Evolutionary conservation across 2,113 vertebrate species (phyloP).

Genomic region (Alligator sinensis): DNA sequence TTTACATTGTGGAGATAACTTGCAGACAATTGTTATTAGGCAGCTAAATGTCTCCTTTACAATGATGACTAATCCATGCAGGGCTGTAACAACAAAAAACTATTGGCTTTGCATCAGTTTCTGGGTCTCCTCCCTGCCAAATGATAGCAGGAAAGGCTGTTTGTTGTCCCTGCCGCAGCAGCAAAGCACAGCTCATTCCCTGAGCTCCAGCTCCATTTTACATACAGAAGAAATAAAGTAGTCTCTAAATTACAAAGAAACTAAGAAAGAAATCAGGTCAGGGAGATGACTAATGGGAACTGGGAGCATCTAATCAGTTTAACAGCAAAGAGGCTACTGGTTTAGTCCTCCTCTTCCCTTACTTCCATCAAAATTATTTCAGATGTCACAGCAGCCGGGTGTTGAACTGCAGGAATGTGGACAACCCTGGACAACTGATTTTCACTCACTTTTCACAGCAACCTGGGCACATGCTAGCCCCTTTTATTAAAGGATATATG

Average conservation of each 20-base stretch:
- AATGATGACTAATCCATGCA: constrained; percentile 51
- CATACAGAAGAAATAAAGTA: neutral
- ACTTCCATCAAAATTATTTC: constrained; percentile 9
- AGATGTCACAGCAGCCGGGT: neutral
- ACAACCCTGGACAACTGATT: constrained; percentile 52
- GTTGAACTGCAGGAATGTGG: neutral
- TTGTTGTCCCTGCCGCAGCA: neutral
- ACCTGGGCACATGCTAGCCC: neutral
- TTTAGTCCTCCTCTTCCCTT: neutral
- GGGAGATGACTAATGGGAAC: neutral
- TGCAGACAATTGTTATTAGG: constrained; percentile 31
- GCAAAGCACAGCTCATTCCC: neutral
- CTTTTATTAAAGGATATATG: constrained; percentile 43
- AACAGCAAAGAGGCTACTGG: neutral
- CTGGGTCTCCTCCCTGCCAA: constrained; percentile 14
- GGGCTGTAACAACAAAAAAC: constrained; percentile 41
- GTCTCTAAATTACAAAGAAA: neutral
- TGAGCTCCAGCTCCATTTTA: neutral
- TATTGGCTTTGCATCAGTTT: constrained; percentile 33
- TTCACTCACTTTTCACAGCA: neutral
- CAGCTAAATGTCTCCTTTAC: constrained; percentile 48
- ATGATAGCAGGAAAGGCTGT: neutral
- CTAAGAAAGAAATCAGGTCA: neutral
- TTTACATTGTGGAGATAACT: constrained; percentile 5
- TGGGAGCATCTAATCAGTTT: neutral